phyloP scores from a whole-genome alignment of 2,113 vertebrate species.

The pig (Sus scrofa) region T2T-Sscrofa CM000820.6:107644501-107645000 shows the following conservation, averaged over 20 bases:
- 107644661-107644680: constrained; percentile 37
- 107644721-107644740: neutral
- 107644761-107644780: constrained; percentile 21
- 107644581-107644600: neutral
- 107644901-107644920: neutral
- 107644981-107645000: neutral
- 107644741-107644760: constrained; percentile 11
- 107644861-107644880: neutral
- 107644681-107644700: neutral
- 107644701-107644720: neutral
- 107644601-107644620: neutral
- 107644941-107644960: neutral
- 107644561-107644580: neutral
- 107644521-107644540: neutral
- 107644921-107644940: neutral
- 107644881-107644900: neutral
- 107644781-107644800: neutral
- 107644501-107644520: neutral
- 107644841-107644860: neutral
- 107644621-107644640: neutral
- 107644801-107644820: neutral
- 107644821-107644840: neutral
- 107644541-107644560: neutral
- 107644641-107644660: neutral
- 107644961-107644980: neutral